Conservation (phyloP, 2,888 invertebrate species). For the Cloeon dipterum region DNA sequence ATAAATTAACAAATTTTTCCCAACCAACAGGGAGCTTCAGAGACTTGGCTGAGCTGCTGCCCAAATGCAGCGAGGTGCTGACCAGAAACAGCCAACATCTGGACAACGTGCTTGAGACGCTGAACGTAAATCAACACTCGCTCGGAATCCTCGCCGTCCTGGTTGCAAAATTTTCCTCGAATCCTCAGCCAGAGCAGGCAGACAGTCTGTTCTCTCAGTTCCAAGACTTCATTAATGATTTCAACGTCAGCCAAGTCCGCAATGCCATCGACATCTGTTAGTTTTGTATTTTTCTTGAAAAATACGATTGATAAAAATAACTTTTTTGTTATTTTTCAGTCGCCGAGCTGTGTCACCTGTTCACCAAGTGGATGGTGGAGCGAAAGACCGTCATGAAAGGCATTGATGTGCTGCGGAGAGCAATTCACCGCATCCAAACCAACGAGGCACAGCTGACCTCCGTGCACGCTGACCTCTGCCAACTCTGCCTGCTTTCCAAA, state of each 20-base stretch:
- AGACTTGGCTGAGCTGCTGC: slow-evolving; percentile 47
- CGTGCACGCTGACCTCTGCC: slow-evolving; percentile 82
- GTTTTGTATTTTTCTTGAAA: slow-evolving; percentile 13
- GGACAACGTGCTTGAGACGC: slow-evolving; percentile 73
- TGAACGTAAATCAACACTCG: slow-evolving; percentile 79
- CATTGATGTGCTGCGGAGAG: slow-evolving; percentile 55
- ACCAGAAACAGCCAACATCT: slow-evolving; percentile 63
- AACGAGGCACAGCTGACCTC: slow-evolving; percentile 80
- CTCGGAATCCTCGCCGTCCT: slow-evolving; percentile 71
- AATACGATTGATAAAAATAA: not conserved
- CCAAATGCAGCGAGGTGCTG: slow-evolving; percentile 57
- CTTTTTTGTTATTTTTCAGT: slow-evolving; percentile 27
- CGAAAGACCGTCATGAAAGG: slow-evolving; percentile 59
- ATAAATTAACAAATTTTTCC: no score
- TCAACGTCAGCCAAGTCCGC: slow-evolving; percentile 77
- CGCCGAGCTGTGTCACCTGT: slow-evolving; percentile 69
- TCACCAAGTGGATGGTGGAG: slow-evolving; percentile 57
- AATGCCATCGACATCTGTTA: slow-evolving; percentile 69
- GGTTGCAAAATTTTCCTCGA: slow-evolving; percentile 48
- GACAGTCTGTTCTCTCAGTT: slow-evolving; percentile 45
- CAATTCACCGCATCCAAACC: slow-evolving; percentile 69
- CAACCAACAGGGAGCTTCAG: slow-evolving; percentile 59
- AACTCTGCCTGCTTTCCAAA: slow-evolving; percentile 73
- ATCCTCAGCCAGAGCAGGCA: slow-evolving; percentile 14
- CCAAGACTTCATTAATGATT: slow-evolving; percentile 65